Percentiles rank a stretch among this genome's conserved stretches.
These are phyloP conservation scores for Podiceps cristatus DNA, from an alignment of 2,113 vertebrate genomes.

Conservation along the genomic window DNA sequence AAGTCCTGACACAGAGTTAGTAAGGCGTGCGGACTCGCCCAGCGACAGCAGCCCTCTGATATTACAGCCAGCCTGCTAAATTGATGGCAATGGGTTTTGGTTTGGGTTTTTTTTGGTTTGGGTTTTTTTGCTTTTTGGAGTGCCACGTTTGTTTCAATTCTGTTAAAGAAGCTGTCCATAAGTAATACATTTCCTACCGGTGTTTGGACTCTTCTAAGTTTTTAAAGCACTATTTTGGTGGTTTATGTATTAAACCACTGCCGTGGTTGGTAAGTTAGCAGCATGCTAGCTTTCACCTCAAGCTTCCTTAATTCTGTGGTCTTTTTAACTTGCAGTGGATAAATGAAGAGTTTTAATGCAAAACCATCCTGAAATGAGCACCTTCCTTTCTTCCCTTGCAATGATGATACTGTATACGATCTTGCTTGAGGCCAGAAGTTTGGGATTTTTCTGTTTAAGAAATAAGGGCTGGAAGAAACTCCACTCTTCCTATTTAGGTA, in stretches of 20 bases:
- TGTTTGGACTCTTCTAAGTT: not conserved
- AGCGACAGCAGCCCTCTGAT: not conserved
- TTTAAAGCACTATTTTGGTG: not conserved
- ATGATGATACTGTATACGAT: rapidly evolving
- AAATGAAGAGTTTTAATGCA: not conserved
- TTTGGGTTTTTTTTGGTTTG: too few species aligned
- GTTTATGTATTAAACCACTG: rapidly evolving
- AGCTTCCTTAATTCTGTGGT: not conserved
- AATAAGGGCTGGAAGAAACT: not conserved
- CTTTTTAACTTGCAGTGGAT: not conserved
- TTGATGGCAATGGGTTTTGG: not conserved
- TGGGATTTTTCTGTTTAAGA: not conserved
- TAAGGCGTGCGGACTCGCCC: rapidly evolving
- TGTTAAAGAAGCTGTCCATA: not conserved
- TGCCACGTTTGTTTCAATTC: rapidly evolving
- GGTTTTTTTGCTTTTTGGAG: too few species aligned
- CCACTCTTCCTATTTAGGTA: not conserved
- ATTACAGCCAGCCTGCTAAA: too few species aligned
- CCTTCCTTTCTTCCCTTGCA: not conserved
- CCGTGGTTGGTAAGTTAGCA: not conserved
- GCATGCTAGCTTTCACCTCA: not conserved
- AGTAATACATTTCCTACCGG: rapidly evolving
- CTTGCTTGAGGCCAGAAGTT: not conserved
- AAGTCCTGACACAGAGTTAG: not conserved
- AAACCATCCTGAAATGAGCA: rapidly evolving